A percentile compares a stretch with the other conserved stretches of the same genome.
Conservation (phyloP, 2,113 vertebrate genomes). For the Sorex fumeus region DNA sequence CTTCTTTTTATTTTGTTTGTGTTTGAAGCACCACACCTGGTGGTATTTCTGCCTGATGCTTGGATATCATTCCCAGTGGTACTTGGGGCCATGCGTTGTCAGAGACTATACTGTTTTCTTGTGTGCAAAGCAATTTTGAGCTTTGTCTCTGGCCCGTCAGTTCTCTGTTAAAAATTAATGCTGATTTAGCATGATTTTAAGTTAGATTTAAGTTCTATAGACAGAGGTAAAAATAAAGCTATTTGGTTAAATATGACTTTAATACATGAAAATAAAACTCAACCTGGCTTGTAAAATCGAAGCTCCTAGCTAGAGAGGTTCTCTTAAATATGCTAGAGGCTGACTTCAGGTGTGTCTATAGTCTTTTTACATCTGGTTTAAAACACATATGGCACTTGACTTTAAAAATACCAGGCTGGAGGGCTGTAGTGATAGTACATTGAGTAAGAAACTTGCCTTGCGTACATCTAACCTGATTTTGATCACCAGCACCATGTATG, state of each 20-base stretch:
- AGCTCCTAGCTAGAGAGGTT: conserved; percentile 5
- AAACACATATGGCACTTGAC: not conserved
- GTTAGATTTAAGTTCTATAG: not conserved
- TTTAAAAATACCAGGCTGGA: not conserved
- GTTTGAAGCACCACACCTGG: too few species aligned
- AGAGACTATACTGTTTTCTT: too few species aligned
- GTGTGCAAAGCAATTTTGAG: too few species aligned
- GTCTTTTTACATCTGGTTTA: conserved; percentile 25
- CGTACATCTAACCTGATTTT: too few species aligned
- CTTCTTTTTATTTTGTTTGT: not conserved
- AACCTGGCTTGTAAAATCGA: conserved; percentile 40
- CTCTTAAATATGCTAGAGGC: conserved; percentile 1
- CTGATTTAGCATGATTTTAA: conserved; percentile 36
- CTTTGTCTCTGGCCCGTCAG: too few species aligned
- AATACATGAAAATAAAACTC: not conserved
- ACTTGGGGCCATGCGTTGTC: too few species aligned
- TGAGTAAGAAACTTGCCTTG: too few species aligned
- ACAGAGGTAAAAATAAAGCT: conserved; percentile 5
- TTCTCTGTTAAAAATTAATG: conserved; percentile 7
- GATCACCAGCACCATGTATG: too few species aligned
- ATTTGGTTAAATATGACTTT: not conserved
- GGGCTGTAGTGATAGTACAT: not conserved
- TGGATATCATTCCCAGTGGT: too few species aligned
- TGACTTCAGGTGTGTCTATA: not conserved
- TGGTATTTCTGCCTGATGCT: too few species aligned